Base-by-base conservation (phyloP, 2,888 invertebrate genomes). In the Platerodrilus igneus region DNA sequence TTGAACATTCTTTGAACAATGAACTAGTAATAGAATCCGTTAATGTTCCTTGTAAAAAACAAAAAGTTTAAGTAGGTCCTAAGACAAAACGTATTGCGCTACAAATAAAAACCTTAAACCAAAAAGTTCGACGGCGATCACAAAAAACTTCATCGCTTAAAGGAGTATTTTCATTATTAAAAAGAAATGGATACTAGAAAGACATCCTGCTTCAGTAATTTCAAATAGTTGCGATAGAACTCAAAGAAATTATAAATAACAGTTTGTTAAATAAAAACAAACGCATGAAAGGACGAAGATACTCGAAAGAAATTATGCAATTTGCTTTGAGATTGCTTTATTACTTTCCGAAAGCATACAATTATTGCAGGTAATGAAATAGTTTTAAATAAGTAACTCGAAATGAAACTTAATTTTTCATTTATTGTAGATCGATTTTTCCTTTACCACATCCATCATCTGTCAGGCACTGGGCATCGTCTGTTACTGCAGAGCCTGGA, bases 341-440 rank as follows among this genome's bases (percentile, higher is more conserved):
- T 32, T 32, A 32, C 23, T 32, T 23, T 8, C 32, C 32, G 7
- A 20, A 32, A 16, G 32, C 32, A 23, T 32, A 32, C 15, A 15
- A 10, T 6, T 32, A 13, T 32, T 32, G 32, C 32, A 32, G 22
- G 32, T 23, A 22, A 32, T 22, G 3, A 21, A 9, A 2, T 14
- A n/a, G n/a, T 32, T 22, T 20, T 8, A 3, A 2, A 14, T 21
- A 9, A 22, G 8, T 32, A 2, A 11, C 13, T 9, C 16, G n/a
- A n/a, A n/a, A 14, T 21, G 8, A n/a, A 10, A 21, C 5, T 22
- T 15, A 9, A 22, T 2, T 15, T 3, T 10, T n/a, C 23, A 8
- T 32, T 14, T 22, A 2, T 32, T 32, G 9, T 18, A 29, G 29
- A 32, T 7, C 11, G 2, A 16, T 21, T 16, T 23, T 32, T 3